phyloP scores from a whole-genome alignment of 1,140 invertebrate genomes.

The Drosophila azteca region DNA sequence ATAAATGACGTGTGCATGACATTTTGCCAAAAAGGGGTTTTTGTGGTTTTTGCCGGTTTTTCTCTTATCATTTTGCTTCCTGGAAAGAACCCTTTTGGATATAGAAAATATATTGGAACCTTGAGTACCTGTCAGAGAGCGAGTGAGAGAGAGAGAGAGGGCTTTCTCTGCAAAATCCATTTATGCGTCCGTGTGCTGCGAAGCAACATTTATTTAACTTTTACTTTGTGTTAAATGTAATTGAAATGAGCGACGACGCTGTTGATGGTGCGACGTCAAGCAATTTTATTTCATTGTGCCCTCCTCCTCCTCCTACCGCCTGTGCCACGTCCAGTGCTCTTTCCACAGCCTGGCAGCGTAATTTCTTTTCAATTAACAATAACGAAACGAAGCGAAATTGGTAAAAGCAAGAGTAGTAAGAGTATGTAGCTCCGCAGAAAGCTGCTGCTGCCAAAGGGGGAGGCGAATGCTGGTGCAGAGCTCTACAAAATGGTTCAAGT shows the following conservation, averaged over 20 bases:
- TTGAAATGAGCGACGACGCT: slow-evolving; percentile 54
- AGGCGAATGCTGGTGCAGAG: slow-evolving; percentile 17
- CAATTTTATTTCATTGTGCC: slow-evolving; percentile 58
- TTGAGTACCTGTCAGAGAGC: no score
- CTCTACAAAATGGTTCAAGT: slow-evolving; percentile 58
- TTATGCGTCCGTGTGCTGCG: background rate
- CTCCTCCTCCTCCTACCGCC: no score
- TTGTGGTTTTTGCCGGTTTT: no score
- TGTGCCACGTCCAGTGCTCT: no score
- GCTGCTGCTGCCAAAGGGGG: background rate
- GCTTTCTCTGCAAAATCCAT: no score
- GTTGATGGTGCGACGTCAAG: slow-evolving; percentile 37
- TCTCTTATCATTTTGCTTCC: no score
- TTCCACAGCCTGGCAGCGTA: slow-evolving; percentile 40
- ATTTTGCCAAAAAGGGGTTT: no score
- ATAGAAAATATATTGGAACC: no score
- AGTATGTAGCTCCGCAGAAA: slow-evolving; percentile 19
- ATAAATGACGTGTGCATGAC: no score
- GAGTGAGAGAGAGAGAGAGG: no score
- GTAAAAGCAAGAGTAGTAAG: slow-evolving; percentile 70
- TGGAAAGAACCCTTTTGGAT: no score
- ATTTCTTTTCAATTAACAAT: slow-evolving; percentile 81
- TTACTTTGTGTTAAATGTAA: slow-evolving; percentile 64
- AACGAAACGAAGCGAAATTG: slow-evolving; percentile 63
- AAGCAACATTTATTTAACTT: slow-evolving; percentile 56